Evolutionary conservation across 2,797 vertebrate genomes (phyloP).

Genomic region (Hapalemur alaotrensis): DNA sequence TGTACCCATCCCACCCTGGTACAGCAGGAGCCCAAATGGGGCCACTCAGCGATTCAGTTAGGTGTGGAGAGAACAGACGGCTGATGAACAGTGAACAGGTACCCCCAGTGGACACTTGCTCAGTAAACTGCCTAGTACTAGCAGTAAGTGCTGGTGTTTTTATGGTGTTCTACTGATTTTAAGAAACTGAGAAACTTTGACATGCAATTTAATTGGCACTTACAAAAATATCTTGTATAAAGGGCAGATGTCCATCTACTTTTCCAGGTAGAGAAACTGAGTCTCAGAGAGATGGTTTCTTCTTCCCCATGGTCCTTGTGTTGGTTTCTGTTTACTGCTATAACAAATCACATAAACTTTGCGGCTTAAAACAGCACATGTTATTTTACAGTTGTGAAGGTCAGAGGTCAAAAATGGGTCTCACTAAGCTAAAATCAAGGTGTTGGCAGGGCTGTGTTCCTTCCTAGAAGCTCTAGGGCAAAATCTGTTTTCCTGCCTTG

Average conservation of each 20-base stretch:
- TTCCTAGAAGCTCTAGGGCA: background rate
- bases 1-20: background rate
- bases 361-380: background rate
- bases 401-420: background rate
- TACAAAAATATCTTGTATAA: background rate
- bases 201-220: background rate
- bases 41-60: background rate
- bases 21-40: background rate
- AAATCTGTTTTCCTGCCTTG: background rate
- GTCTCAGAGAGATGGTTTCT: background rate
- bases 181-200: background rate
- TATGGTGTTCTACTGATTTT: background rate
- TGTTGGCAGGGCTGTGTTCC: background rate
- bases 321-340: background rate
- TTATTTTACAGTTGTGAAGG: background rate
- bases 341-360: background rate
- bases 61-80: background rate
- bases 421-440: background rate
- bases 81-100: background rate
- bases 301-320: background rate
- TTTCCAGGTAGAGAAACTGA: background rate
- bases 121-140: background rate
- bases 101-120: background rate
- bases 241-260: background rate
- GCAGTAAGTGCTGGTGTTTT: background rate